Evolutionary conservation across 1,140 invertebrate genomes (phyloP), one percentile per base, ranked within the genome.

Genomic region (Neodiprion fabricii): DNA sequence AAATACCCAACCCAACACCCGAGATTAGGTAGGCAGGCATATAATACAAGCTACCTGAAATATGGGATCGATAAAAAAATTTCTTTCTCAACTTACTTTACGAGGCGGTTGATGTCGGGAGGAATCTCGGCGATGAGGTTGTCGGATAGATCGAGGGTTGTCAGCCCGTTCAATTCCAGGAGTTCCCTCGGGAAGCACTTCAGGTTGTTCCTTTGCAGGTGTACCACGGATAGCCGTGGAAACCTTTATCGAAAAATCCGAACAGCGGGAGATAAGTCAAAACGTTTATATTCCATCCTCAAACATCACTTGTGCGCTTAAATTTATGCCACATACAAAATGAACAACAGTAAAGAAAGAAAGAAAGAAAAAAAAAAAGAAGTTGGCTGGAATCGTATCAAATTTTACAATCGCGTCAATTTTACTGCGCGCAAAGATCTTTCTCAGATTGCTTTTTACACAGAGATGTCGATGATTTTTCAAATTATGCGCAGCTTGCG

Each of bases 71-170:
- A 40, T 40, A 40, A 40, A 40, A 40, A 40, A 40, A 40, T 40
- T 40, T 40, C 11, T 23, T 8, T 21, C 10, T 73, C 66, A 40
- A 91, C 92, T 91, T 88, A 94, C 93, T 92, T 91, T 79, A 89
- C 85, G 68, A 94, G 87, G 70, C 88, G 87, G 77, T 86, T 88
- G 79, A 94, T 92, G 81, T 91, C 91, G 40, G 89, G 82, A 1
- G 93, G 92, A 70, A 94, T 79, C 72, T 90, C 87, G 70, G 88
- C 82, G 61, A 95, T 90, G 76, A 89, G 89, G 81, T 95, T 95
- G 82, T 93, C 91, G 49, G 92, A 92, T n/a, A 95, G 84, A 84
- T 95, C 92, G 68, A 95, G 89, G 65, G 89, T 89, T n/a, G 90
- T 91, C 67, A 94, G 83, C 1, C 89, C 83, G 2, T 84, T 85